A percentile compares a stretch with the other conserved stretches of the same genome.
Evolutionary conservation across 1,140 invertebrate species (phyloP).

Genomic region (Thalassaphorura encarpata): DNA sequence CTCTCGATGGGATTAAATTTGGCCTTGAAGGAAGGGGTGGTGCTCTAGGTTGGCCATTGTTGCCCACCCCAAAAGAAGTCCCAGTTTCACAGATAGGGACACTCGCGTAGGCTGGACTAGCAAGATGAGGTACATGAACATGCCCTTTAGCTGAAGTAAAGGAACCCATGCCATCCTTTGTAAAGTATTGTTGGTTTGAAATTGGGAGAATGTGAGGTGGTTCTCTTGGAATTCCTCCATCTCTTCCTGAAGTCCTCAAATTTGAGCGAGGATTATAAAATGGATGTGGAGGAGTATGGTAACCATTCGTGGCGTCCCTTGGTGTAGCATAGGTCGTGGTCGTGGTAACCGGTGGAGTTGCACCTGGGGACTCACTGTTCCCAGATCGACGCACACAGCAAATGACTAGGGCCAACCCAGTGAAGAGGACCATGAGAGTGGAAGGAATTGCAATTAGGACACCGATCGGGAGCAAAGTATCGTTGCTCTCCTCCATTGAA

Average conservation of each 20-base stretch:
- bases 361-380: background rate
- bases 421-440: slow-evolving; percentile 16
- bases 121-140: background rate
- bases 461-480: slow-evolving; percentile 16
- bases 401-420: slow-evolving; percentile 20
- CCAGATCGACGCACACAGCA: slow-evolving; percentile 16
- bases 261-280: slow-evolving; percentile 16
- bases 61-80: slow-evolving; percentile 7
- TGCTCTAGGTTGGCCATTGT: slow-evolving; percentile 2
- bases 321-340: slow-evolving; percentile 19
- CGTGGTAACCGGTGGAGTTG: slow-evolving; percentile 1
- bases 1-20: slow-evolving; percentile 6
- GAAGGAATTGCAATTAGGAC: slow-evolving; percentile 19
- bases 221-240: too few species aligned
- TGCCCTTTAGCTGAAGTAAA: background rate
- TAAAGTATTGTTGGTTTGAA: slow-evolving; percentile 18
- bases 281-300: background rate
- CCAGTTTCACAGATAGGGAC: slow-evolving; percentile 20
- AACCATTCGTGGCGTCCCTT: slow-evolving; percentile 10
- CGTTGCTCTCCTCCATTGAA: background rate
- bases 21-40: slow-evolving; percentile 20
- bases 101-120: slow-evolving; percentile 24
- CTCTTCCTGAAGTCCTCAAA: too few species aligned
- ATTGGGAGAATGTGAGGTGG: too few species aligned
- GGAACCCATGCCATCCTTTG: background rate